Evolutionary conservation across 2,797 vertebrate genomes (phyloP), one percentile per base, ranked within the genome.

Genomic region (Pseudomugil tenellus): DNA sequence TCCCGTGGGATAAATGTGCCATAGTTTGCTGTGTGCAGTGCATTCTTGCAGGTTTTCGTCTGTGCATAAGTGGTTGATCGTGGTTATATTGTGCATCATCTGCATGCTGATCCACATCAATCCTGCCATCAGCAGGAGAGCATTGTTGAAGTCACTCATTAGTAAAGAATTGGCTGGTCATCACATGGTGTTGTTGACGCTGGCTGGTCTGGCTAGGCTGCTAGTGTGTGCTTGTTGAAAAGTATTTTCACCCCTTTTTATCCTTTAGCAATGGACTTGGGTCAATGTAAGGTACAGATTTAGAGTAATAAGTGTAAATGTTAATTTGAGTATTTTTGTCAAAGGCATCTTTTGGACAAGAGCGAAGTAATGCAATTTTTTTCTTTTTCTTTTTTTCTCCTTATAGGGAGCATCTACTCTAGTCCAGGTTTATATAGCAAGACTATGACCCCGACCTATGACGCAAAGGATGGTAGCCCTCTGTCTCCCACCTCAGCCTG

Each of bases 371-470:
- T 58, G 55, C 23, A 19, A 3, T 46, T 21, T 21, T 17, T 13
- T 39, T 41, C 6, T 46, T 21, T 46, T n/a, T 19, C 9, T 17
- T 31, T 84, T 58, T 79, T 21, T 41, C 26, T 46, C 12, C 91
- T 91, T 90, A 67, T 90, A 99, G 98, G 98, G 90, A 98, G 96
- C 89, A 97, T 99, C 88, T 99, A 99, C 90, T 99, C 98, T 28
- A 99, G 98, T 90, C 97, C 98, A 54, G 98, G 98, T 77, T 93
- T 99, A 51, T 99, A 99, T 88, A 99, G 98, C 88, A 99, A 99
- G 92, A 99, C 98, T 9, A 99, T 99, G 98, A 99, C 98, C 0
- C 98, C 98, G 17, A 99, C 98, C 55, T 99, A 99, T 12, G 97
- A 99, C 87, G 96, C 98, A 48, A 95, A 98, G 39, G 98, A 99